These are phyloP conservation scores for Hyposoter dolosus DNA, from an alignment of 2,888 invertebrate genomes.

Conservation along the genomic window DNA sequence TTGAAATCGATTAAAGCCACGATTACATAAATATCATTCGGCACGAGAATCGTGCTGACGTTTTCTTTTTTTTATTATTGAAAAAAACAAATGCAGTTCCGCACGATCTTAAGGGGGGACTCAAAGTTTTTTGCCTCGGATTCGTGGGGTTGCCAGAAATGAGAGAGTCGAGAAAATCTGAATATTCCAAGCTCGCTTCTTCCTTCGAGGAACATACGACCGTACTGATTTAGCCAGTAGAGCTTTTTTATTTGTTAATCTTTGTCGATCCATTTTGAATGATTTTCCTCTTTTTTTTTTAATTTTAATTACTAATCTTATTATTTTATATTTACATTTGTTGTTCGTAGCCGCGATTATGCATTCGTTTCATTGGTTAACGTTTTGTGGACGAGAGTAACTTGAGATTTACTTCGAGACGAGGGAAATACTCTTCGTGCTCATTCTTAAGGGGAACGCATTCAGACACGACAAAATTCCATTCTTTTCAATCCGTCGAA, in stretches of 20 bases:
- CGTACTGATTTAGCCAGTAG: constrained; percentile 52
- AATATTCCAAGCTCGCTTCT: constrained; percentile 22
- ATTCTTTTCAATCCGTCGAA: too few species aligned
- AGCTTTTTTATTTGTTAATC: constrained; percentile 64
- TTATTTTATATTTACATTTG: constrained; percentile 56
- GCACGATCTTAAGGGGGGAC: constrained; percentile 28
- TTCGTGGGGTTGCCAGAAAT: not conserved
- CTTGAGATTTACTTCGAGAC: constrained; percentile 21
- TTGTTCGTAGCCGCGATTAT: constrained; percentile 65
- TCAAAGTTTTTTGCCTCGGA: constrained; percentile 28
- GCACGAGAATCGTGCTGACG: constrained; percentile 15
- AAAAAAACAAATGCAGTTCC: constrained; percentile 21
- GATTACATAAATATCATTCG: not conserved
- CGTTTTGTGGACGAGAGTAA: constrained; percentile 51
- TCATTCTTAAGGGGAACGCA: constrained; percentile 26
- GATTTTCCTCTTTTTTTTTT: constrained; percentile 30
- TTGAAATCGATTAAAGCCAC: not conserved
- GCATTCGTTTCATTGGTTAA: constrained; percentile 51
- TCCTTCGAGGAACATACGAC: constrained; percentile 7
- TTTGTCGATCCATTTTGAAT: constrained; percentile 43
- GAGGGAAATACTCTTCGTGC: constrained; percentile 33
- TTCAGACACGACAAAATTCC: not conserved
- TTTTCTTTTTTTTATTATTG: constrained; percentile 2
- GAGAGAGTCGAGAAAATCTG: not conserved
- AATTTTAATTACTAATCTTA: not conserved